phyloP scores from a whole-genome alignment of 2,888 invertebrate species.

The Gibbula magus region DNA sequence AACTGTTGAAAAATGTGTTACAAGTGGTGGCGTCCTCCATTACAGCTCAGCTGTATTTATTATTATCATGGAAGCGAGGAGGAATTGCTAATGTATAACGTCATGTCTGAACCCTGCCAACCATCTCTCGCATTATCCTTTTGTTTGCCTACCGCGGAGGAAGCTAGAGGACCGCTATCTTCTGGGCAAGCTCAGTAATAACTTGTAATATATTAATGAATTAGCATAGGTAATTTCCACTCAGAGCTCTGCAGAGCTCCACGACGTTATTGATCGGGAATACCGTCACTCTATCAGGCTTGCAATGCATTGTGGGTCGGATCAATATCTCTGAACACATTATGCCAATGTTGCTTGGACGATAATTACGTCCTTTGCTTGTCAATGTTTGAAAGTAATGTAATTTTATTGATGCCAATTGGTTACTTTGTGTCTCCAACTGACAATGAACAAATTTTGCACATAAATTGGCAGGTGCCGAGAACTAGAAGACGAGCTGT shows the following conservation, averaged over 20 bases:
- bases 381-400: no score
- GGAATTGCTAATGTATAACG: conserved; percentile 5
- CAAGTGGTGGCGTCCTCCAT: not conserved
- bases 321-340: not conserved
- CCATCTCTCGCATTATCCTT: not conserved
- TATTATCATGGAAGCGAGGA: not conserved
- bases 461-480: no score
- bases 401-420: no score
- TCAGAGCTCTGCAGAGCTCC: not conserved
- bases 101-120: not conserved
- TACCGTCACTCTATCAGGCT: not conserved
- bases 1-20: not conserved
- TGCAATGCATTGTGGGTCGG: not conserved
- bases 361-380: not conserved
- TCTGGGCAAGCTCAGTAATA: conserved; percentile 1
- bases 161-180: not conserved
- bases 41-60: not conserved
- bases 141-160: not conserved
- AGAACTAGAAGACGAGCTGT: no score
- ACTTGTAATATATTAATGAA: not conserved
- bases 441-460: no score
- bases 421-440: no score
- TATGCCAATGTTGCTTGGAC: not conserved
- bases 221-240: not conserved
- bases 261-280: not conserved